Evolutionary conservation across 2,888 invertebrate genomes (phyloP), one percentile per base, ranked within the genome.

Genomic region (Cybosia mesomella): DNA sequence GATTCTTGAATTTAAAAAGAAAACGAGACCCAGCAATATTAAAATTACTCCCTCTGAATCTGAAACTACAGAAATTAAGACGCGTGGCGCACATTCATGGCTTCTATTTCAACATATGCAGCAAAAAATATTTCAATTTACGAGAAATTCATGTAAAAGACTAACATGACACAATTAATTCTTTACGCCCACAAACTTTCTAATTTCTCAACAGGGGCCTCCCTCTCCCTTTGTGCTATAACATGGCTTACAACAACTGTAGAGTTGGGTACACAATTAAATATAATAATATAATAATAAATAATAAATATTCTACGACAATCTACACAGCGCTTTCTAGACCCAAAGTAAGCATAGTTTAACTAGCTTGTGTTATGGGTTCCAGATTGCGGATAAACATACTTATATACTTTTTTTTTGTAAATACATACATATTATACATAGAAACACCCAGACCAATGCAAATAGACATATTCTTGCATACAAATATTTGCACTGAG

Each of bases 261-360:
- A 36, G 69, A 67, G 57, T 71, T 24, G 49, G 64, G 68, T 76
- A 54, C 22, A 15, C 54, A 74, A 80, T 80, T 80, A 75, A 74
- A 71, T 74, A 74, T 76, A n/a, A n/a, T n/a, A n/a, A n/a, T n/a
- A n/a, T n/a, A n/a, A n/a, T n/a, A n/a, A n/a, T n/a, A n/a, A n/a
- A n/a, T n/a, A n/a, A n/a, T n/a, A n/a, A n/a, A n/a, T n/a, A n/a
- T n/a, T n/a, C n/a, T n/a, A n/a, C n/a, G n/a, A n/a, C n/a, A n/a
- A n/a, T n/a, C n/a, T n/a, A n/a, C n/a, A n/a, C n/a, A n/a, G n/a
- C n/a, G n/a, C n/a, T n/a, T n/a, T n/a, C n/a, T n/a, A n/a, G n/a
- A n/a, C n/a, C n/a, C n/a, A n/a, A n/a, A n/a, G n/a, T n/a, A n/a
- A n/a, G n/a, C n/a, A n/a, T n/a, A n/a, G n/a, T n/a, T n/a, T n/a